Conservation (phyloP, 1,140 invertebrate genomes). For the Drosophila repleta region DNA sequence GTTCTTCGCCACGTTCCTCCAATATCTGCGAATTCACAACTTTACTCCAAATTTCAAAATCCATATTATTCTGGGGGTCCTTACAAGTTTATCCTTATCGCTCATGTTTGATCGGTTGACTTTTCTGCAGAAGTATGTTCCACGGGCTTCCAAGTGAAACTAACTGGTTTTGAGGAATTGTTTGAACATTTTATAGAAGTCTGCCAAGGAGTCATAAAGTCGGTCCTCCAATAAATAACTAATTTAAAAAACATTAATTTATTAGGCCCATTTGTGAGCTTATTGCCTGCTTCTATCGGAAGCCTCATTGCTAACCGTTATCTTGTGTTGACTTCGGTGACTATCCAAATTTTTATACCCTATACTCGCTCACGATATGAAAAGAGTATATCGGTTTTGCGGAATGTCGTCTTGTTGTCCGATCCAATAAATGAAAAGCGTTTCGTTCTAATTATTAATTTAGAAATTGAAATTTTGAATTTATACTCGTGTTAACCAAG, state of each 20-base stretch:
- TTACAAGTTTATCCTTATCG: slow-evolving; percentile 44
- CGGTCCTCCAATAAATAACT: slow-evolving; percentile 26
- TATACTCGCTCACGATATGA: slow-evolving; percentile 6
- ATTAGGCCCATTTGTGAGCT: slow-evolving; percentile 8
- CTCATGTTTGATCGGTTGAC: slow-evolving; percentile 4
- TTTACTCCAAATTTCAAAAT: not conserved
- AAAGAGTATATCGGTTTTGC: no score
- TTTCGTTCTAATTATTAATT: no score
- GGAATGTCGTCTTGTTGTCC: no score
- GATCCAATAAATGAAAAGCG: no score
- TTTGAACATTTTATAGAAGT: slow-evolving; percentile 22
- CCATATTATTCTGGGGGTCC: not conserved
- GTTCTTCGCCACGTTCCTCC: not conserved
- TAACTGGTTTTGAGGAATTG: not conserved
- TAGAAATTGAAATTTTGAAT: no score
- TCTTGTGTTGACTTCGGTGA: slow-evolving; percentile 10
- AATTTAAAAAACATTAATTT: slow-evolving; percentile 29
- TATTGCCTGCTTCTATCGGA: slow-evolving; percentile 5
- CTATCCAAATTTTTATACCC: slow-evolving; percentile 26
- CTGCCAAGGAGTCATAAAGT: slow-evolving; percentile 24
- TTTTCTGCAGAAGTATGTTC: slow-evolving; percentile 3
- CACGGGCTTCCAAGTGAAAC: slow-evolving; percentile 15
- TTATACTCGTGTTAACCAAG: no score
- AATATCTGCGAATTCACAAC: slow-evolving; percentile 1
- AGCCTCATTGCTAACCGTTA: slow-evolving; percentile 9